Evolutionary conservation across 2,888 invertebrate genomes (phyloP), one percentile per base, ranked within the genome.

Genomic region (Limnephilus marmoratus): DNA sequence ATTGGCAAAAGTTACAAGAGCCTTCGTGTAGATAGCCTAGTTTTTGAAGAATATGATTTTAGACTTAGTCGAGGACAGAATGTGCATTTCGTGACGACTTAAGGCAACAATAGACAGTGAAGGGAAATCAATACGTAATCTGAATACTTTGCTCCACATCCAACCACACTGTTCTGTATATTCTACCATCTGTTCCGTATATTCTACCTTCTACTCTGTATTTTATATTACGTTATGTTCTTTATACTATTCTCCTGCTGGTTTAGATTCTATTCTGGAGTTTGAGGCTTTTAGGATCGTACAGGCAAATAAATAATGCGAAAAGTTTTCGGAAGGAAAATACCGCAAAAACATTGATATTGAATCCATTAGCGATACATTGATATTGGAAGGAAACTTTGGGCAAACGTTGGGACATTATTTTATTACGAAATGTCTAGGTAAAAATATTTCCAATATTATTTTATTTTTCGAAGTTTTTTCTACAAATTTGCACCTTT

Each of bases 21-120:
- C 80, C 88, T 89, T 89, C 88, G 88, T 89, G 88, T 24, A 81
- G 88, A 24, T 37, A 24, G 41, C n/a, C n/a, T 13, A 86, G 29
- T n/a, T 80, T 80, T 81, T 89, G 37, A 53, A 80, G 88, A 89
- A 81, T 89, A 89, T 80, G 88, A 89, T 89, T 89, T 81, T 24
- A 37, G 88, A 31, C 80, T 89, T 37, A 68, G 34, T n/a, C n/a
- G 88, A 89, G 88, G 88, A 34, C 88, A 80, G 41, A 89, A 37
- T 89, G 88, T 89, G 88, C 88, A 89, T n/a, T 89, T 89, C 88
- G 88, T 89, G 88, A 89, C 88, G 88, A 89, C 34, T 41, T 11
- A 29, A 41, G 41, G 88, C 80, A 89, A 89, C 80, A 89, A 89
- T 89, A 89, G 88, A 89, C 88, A 89, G n/a, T 80, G 88, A 89